These are phyloP conservation scores for Poicephalus gulielmi DNA, from an alignment of 2,113 vertebrate genomes.

Conservation along the genomic window DNA sequence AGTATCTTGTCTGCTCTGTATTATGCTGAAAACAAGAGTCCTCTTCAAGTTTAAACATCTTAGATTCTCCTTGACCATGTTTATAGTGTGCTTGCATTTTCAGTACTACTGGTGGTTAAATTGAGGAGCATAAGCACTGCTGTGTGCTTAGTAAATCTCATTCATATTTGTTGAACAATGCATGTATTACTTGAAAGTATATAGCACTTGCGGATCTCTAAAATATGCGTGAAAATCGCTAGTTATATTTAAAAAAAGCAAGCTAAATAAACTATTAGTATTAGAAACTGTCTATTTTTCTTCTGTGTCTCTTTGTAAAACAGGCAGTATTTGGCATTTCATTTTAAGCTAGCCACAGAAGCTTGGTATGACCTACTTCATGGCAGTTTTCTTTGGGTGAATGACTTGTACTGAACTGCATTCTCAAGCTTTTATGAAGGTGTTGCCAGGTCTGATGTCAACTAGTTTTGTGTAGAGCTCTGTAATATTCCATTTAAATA, in stretches of 20 bases:
- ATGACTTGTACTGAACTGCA: background rate
- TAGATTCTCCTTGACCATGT: background rate
- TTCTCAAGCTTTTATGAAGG: background rate
- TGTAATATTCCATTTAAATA: background rate
- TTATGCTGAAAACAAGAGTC: background rate
- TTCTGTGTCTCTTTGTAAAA: background rate
- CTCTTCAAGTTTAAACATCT: background rate
- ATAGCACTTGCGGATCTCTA: background rate
- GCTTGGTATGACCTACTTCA: background rate
- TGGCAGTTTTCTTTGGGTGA: background rate
- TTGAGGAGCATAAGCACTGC: background rate
- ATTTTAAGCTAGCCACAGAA: background rate
- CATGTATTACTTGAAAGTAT: background rate
- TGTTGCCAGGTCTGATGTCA: background rate
- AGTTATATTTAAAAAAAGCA: background rate
- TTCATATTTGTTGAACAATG: background rate
- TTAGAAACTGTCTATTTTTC: background rate
- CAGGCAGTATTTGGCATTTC: background rate
- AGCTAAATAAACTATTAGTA: background rate
- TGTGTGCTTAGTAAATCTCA: background rate
- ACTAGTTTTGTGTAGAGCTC: background rate
- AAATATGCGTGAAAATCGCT: background rate
- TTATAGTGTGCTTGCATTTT: background rate
- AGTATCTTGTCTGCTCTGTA: background rate
- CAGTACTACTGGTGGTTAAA: background rate